Percentiles rank a stretch among this genome's conserved stretches.
These are phyloP conservation scores for Arothron firmamentum DNA, from an alignment of 2,113 vertebrate genomes.

Conservation along the genomic window DNA sequence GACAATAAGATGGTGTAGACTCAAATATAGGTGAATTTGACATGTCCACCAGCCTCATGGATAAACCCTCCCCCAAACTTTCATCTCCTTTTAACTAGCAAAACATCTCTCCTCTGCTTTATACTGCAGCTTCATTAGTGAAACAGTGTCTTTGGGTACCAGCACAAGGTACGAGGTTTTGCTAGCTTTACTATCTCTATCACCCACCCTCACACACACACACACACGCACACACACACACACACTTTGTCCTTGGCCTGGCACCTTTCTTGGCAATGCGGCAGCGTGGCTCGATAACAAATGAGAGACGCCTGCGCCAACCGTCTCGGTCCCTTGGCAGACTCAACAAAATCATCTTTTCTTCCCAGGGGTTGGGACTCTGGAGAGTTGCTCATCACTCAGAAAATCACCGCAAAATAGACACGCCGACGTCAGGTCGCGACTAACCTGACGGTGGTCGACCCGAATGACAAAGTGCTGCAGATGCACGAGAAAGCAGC, in stretches of 20 bases:
- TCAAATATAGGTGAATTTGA: slow-evolving; percentile 25
- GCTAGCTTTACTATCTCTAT: slow-evolving; percentile 39
- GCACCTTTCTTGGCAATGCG: slow-evolving; percentile 71
- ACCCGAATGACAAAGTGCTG: slow-evolving; percentile 16
- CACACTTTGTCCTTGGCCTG: slow-evolving; percentile 73
- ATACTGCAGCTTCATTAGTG: too few relatives aligned
- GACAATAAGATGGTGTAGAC: slow-evolving; percentile 5
- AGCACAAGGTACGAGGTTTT: slow-evolving; percentile 41
- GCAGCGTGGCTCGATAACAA: slow-evolving; percentile 67
- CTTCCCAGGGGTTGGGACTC: slow-evolving; percentile 68
- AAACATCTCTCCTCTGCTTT: too few relatives aligned
- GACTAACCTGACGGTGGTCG: slow-evolving; percentile 20
- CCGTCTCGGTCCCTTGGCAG: slow-evolving; percentile 69
- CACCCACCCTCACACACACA: slow-evolving; percentile 5
- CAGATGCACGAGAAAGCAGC: slow-evolving; percentile 2
- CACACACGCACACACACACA: slow-evolving; percentile 25
- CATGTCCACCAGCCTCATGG: slow-evolving; percentile 16
- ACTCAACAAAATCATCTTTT: slow-evolving; percentile 60
- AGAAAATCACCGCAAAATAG: slow-evolving; percentile 57
- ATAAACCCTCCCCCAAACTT: not conserved
- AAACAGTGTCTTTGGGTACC: slow-evolving; percentile 41
- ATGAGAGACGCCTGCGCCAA: slow-evolving; percentile 72
- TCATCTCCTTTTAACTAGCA: too few relatives aligned
- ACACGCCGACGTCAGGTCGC: slow-evolving; percentile 43
- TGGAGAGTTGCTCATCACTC: slow-evolving; percentile 65